phyloP scores from a whole-genome alignment of 2,113 vertebrate genomes.

The Tychaedon coryphoeus region DNA sequence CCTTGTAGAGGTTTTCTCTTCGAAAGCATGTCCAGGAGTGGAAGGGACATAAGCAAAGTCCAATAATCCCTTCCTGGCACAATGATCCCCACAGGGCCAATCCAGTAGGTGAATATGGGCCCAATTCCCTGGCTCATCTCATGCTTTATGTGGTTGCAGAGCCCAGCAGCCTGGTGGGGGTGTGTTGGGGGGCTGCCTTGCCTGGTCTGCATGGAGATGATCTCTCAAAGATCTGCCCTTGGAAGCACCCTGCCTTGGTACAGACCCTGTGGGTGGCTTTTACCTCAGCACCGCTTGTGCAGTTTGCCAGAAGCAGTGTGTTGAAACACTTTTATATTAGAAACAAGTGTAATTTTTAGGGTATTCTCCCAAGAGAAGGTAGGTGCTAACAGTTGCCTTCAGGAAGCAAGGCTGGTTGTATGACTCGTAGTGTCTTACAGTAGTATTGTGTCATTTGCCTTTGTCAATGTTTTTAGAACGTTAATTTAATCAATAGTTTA shows the following conservation, averaged over 20 bases:
- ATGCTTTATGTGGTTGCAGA: fast-evolving
- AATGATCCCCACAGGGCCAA: not conserved
- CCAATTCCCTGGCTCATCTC: fast-evolving
- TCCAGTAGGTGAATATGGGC: not conserved
- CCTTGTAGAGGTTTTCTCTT: not conserved
- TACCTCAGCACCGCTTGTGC: not conserved
- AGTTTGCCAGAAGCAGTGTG: not conserved
- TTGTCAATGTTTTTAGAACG: not conserved
- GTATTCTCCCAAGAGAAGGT: not conserved
- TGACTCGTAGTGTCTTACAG: not conserved
- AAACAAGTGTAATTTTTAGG: not conserved
- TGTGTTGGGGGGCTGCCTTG: not conserved
- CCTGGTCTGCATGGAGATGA: not conserved
- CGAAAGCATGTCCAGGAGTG: not conserved
- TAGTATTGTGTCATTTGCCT: not conserved
- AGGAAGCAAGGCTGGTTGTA: not conserved
- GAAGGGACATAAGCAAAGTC: not conserved
- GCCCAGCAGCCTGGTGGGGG: not conserved
- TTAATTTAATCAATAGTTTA: conserved; percentile 27
- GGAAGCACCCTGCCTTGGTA: not conserved
- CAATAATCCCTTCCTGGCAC: not conserved
- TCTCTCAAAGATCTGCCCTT: not conserved
- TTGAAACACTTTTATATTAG: not conserved
- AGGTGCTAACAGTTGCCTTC: not conserved
- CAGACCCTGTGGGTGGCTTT: not conserved